A percentile compares a stretch with the other conserved stretches of the same genome.
Evolutionary conservation across 2,888 invertebrate genomes (phyloP).

Genomic region (Meliscaeva auricollis): DNA sequence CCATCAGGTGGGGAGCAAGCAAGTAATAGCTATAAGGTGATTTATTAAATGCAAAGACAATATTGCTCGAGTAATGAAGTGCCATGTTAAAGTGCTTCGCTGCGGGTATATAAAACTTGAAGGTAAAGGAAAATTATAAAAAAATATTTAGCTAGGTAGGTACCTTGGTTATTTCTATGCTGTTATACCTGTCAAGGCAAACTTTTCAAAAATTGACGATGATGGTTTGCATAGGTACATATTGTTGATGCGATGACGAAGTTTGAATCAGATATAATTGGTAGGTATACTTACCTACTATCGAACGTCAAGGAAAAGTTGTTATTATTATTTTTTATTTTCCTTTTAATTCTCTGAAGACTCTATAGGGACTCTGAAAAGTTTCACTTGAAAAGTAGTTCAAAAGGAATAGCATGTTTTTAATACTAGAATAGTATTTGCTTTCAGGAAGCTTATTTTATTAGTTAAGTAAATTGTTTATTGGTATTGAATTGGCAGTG

Average conservation of each 20-base stretch:
- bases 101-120: constrained; percentile 38
- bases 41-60: constrained; percentile 58
- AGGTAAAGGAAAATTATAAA: constrained; percentile 59
- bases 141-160: constrained; percentile 57
- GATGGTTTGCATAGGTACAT: neutral
- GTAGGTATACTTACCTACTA: no score
- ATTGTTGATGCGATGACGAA: neutral
- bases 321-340: no score
- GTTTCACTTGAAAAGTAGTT: no score
- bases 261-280: neutral
- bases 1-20: no score
- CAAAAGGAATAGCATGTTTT: no score
- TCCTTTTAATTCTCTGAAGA: no score
- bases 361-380: no score
- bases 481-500: no score
- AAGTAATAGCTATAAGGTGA: constrained; percentile 29
- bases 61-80: constrained; percentile 65
- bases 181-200: constrained; percentile 8
- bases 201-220: constrained; percentile 22
- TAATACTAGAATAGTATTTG: no score
- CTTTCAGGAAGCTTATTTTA: no score
- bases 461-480: no score
- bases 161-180: constrained; percentile 15
- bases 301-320: no score
- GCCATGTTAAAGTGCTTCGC: constrained; percentile 54